Base-by-base conservation (phyloP, 2,888 invertebrate species). In the Gerosis bhagava region DNA sequence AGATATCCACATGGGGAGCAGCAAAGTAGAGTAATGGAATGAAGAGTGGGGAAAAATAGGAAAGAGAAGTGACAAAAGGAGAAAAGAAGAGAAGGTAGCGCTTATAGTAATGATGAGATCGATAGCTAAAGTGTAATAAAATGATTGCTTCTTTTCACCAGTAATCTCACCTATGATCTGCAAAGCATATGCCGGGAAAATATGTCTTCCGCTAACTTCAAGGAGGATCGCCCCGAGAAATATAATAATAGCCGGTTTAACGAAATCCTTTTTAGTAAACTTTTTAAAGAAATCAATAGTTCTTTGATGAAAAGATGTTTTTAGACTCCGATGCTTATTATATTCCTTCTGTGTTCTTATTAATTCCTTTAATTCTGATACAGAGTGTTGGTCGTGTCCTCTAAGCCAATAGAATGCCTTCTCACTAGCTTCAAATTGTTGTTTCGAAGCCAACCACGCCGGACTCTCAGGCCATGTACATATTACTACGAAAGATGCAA, bases 391-490 rank as follows among this genome's bases (percentile, higher is more conserved):
- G 15, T 51, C 43, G 4, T 62, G 58, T 12, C 91, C 91, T 49
- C 92, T 71, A 32, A 91, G 78, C 75, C 83, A 90, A 31, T 77
- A 73, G 11, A 91, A 90, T 0, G 90, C 73, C 5, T 72, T 63
- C 49, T 87, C 77, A 0, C 92, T 91, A 41, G 89, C 77, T 3
- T 77, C 74, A 1, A 74, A 67, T n/a, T 76, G 71, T 1, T 82
- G 83, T 45, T 84, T 90, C 1, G 88, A 79, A 0, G 90, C 79
- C 28, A 93, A 62, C 92, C 92, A 93, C 7, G 83, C 76, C 0
- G 93, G 93, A 10, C 92, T 90, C 67, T 93, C 93, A 0, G 91
- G 91, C 54, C 91, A 72, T 0, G 89, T 80, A 7, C 73, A 63
- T 1, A 90, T 71, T 0, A 80, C 64, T 0, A 63, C 1, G 1